Evolutionary conservation across 1,140 invertebrate species (phyloP).

Genomic region (Camponotus pennsylvanicus): DNA sequence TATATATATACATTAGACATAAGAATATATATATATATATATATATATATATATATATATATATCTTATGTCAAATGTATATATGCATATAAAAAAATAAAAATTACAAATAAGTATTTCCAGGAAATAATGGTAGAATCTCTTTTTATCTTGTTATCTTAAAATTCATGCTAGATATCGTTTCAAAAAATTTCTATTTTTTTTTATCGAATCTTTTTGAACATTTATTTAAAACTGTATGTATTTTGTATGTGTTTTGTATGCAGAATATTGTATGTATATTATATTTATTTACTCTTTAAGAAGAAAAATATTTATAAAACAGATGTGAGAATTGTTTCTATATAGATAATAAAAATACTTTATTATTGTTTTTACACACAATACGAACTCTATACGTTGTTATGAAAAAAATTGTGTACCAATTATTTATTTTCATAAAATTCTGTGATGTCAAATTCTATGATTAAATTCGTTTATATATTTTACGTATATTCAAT

Average conservation of each 20-base stretch:
- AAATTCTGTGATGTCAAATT: conserved; percentile 3
- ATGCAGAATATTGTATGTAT: neutral
- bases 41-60: neutral
- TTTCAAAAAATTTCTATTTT: neutral
- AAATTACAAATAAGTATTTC: neutral
- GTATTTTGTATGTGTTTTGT: no score
- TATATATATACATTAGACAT: no score
- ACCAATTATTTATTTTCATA: conserved; percentile 14
- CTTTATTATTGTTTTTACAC: conserved; percentile 50
- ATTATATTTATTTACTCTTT: conserved; percentile 15
- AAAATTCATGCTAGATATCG: neutral
- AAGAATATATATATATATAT: no score
- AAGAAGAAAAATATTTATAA: conserved; percentile 1
- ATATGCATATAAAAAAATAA: neutral
- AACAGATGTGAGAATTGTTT: conserved; percentile 15
- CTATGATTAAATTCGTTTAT: neutral
- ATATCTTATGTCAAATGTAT: neutral
- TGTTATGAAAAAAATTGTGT: conserved; percentile 12
- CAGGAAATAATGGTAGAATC: neutral
- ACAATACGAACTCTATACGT: conserved; percentile 8
- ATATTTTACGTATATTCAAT: neutral
- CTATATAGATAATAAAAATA: conserved; percentile 51
- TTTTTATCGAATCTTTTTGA: neutral
- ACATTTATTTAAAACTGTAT: neutral
- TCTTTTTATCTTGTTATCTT: neutral